phyloP scores from a whole-genome alignment of 1,140 invertebrate species.

The Sminthurides bifidus region DNA sequence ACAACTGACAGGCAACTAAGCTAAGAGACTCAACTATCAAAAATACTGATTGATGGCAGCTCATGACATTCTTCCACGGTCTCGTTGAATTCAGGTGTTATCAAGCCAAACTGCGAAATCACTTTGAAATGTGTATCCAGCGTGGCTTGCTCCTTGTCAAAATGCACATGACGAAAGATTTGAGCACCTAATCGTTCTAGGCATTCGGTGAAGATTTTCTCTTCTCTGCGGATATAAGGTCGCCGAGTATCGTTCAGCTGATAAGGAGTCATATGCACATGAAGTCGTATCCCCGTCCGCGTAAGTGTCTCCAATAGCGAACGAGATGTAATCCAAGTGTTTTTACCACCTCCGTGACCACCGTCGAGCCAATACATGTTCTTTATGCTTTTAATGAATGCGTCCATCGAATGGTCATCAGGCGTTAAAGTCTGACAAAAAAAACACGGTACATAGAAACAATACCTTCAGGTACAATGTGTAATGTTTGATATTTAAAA shows the following conservation, averaged over 20 bases:
- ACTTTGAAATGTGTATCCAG: constrained; percentile 59
- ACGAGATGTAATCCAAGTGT: constrained; percentile 70
- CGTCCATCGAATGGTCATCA: constrained; percentile 41
- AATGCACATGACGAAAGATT: constrained; percentile 51
- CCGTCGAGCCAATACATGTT: constrained; percentile 45
- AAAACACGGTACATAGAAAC: constrained; percentile 10
- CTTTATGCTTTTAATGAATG: constrained; percentile 47
- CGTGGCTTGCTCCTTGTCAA: constrained; percentile 47
- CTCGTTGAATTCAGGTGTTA: not conserved
- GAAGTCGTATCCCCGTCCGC: constrained; percentile 42
- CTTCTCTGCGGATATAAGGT: constrained; percentile 70
- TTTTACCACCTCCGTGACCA: constrained; percentile 65
- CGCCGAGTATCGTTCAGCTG: constrained; percentile 41
- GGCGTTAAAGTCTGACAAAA: constrained; percentile 43
- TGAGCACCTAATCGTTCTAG: constrained; percentile 51
- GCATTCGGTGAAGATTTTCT: constrained; percentile 56
- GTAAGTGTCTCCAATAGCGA: constrained; percentile 56
- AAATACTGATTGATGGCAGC: not conserved
- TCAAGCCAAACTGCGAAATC: constrained; percentile 42
- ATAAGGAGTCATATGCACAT: constrained; percentile 25
- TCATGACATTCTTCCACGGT: not conserved
- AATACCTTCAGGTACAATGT: too few relatives aligned
- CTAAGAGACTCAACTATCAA: not conserved
- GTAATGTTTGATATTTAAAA: not conserved
- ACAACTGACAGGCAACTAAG: not conserved